Percentiles rank a stretch among this genome's conserved stretches.
Conservation (phyloP, 2,113 vertebrate genomes). For the Dasyprocta punctata region DNA sequence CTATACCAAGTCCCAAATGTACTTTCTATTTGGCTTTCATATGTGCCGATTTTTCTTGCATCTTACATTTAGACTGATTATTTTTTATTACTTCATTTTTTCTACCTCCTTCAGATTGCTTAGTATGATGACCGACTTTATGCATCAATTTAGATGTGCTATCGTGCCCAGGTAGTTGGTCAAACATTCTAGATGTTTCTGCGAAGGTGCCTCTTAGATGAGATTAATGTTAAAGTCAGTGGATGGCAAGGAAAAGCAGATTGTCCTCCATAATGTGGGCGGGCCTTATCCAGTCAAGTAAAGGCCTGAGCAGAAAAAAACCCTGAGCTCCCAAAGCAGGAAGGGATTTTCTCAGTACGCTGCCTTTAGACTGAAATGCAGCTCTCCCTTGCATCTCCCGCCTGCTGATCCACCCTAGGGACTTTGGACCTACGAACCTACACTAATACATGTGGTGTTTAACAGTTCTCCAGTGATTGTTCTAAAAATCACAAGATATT, state of each 20-base stretch:
- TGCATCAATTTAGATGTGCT: neutral
- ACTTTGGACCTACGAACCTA: neutral
- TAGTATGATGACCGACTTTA: neutral
- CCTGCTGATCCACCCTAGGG: neutral
- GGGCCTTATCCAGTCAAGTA: neutral
- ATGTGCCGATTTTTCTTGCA: neutral
- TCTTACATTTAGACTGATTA: neutral
- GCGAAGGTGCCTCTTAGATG: neutral
- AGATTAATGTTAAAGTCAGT: neutral
- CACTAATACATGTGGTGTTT: neutral
- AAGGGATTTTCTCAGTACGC: neutral
- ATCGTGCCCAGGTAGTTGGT: neutral
- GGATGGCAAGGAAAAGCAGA: neutral
- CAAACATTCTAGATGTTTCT: neutral
- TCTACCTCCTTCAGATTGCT: neutral
- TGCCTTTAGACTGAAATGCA: neutral
- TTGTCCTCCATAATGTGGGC: neutral
- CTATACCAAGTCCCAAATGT: neutral
- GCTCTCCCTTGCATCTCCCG: neutral
- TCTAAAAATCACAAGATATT: neutral
- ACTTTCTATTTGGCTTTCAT: conserved; percentile 18
- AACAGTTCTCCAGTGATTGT: neutral
- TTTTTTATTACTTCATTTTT: conserved; percentile 18
- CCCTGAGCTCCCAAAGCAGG: neutral
- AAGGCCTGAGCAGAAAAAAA: neutral